Conservation (phyloP, 2,113 vertebrate genomes). For the Dromaius novaehollandiae region DNA sequence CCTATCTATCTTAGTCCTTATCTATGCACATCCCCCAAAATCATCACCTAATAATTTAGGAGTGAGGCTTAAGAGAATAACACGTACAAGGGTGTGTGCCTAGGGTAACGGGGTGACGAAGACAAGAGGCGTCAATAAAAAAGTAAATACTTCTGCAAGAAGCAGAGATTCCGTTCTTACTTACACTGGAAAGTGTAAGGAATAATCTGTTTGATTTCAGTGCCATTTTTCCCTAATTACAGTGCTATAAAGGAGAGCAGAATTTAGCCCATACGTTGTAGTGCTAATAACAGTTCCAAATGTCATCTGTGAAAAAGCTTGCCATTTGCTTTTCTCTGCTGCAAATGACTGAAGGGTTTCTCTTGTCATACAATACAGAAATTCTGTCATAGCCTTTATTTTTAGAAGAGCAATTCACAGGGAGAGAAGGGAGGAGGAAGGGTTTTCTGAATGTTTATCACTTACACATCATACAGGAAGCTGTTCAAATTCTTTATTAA, state of each 20-base stretch:
- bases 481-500: slow-evolving; percentile 36
- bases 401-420: slow-evolving; percentile 51
- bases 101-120: neutral
- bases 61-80: neutral
- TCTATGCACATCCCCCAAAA: neutral
- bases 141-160: accelerated
- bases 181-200: neutral
- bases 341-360: slow-evolving; percentile 8
- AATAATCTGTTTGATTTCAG: neutral
- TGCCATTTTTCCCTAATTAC: neutral
- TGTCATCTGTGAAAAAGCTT: neutral
- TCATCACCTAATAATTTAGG: neutral
- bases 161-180: accelerated
- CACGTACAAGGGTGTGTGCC: accelerated
- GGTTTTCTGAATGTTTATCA: slow-evolving; percentile 15
- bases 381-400: slow-evolving; percentile 60
- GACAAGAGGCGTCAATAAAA: neutral
- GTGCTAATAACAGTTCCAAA: slow-evolving; percentile 1
- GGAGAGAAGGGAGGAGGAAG: slow-evolving; percentile 25
- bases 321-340: neutral
- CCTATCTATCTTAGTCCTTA: neutral
- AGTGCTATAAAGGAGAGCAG: neutral
- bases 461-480: slow-evolving; percentile 44
- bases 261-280: neutral
- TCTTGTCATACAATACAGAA: neutral